Base-by-base conservation (phyloP, 2,113 vertebrate species). In the Dromaius novaehollandiae region DNA sequence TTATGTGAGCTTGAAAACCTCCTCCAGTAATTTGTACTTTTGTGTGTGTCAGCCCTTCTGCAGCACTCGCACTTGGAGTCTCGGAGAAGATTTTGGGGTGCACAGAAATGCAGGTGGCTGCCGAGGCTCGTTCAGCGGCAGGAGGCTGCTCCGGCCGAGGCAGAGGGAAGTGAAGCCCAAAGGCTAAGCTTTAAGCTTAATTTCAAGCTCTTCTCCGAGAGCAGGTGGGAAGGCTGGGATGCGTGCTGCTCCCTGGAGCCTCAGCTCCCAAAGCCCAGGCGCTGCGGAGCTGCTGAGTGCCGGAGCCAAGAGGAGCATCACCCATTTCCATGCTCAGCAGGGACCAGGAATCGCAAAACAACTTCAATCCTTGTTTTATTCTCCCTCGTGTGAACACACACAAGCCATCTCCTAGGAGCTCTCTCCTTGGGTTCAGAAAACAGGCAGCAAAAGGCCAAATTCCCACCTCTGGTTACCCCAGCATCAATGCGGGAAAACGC, bases 181-280 rank as follows among this genome's bases (percentile, higher is more conserved):
- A 88, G 86, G 80, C 86, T 82, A 92, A 75, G 74, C 78, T 92
- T 93, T 84, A 93, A 84, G 64, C 86, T 89, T 92, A 75, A 75
- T 89, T 94, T 87, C 58, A 65, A 95, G 88, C 80, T 95, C 61
- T 92, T 93, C 73, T 86, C 74, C 75, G 81, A 58, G 74, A 84
- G 70, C 77, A 87, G 77, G 78, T 75, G 84, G 84, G 74, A 92
- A 95, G 80, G 81, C 66, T 74, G 93, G 88, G 93, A 50, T 40
- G 11, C n/a, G 34, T 66, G 86, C 88, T 90, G 50, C 55, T 89
- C 77, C 92, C 55, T 81, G 89, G 80, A 93, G 73, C 5, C 7
- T 70, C 77, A 34, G 42, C 44, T 32, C 30, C 26, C 88, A 86
- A 93, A 83, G 81, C 86, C 69, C 1, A 87, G 68, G 86, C 78